phyloP scores from a whole-genome alignment of 2,888 invertebrate genomes.

The Argynnis bischoffii region DNA sequence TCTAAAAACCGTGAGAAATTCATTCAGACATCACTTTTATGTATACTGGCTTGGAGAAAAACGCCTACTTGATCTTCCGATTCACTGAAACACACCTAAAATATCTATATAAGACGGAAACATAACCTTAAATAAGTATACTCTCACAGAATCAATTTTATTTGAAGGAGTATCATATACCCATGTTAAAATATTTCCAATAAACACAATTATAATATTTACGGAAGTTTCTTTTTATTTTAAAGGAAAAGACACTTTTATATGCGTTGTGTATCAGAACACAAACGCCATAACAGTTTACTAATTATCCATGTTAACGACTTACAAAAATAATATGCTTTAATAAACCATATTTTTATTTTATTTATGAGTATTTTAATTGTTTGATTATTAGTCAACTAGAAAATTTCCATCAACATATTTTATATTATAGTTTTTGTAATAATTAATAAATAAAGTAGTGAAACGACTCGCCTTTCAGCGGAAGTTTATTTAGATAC shows the following conservation, averaged over 20 bases:
- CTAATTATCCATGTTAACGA: slow-evolving; percentile 46
- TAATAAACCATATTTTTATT: background rate
- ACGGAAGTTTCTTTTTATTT: slow-evolving; percentile 45
- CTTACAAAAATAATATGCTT: slow-evolving; percentile 29
- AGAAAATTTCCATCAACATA: background rate
- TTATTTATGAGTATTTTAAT: background rate
- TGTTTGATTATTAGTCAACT: background rate
- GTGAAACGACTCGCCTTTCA: slow-evolving; percentile 45
- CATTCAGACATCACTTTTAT: slow-evolving; percentile 75
- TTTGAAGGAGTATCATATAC: slow-evolving; percentile 32
- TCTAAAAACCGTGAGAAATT: slow-evolving; percentile 86
- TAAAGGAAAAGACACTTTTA: slow-evolving; percentile 51
- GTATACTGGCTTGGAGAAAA: slow-evolving; percentile 57
- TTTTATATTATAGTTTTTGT: background rate
- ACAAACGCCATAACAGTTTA: slow-evolving; percentile 81
- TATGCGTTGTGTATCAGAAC: slow-evolving; percentile 77
- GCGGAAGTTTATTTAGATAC: slow-evolving; percentile 50
- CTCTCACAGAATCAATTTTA: slow-evolving; percentile 43
- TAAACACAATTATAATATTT: slow-evolving; percentile 40
- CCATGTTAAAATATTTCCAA: slow-evolving; percentile 41
- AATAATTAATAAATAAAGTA: slow-evolving; percentile 37
- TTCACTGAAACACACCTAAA: slow-evolving; percentile 83
- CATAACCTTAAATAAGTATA: slow-evolving; percentile 72
- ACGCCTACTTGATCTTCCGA: slow-evolving; percentile 61
- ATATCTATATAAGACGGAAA: slow-evolving; percentile 87